Evolutionary conservation across 2,113 vertebrate species (phyloP).

Genomic region (Rhineura floridana): DNA sequence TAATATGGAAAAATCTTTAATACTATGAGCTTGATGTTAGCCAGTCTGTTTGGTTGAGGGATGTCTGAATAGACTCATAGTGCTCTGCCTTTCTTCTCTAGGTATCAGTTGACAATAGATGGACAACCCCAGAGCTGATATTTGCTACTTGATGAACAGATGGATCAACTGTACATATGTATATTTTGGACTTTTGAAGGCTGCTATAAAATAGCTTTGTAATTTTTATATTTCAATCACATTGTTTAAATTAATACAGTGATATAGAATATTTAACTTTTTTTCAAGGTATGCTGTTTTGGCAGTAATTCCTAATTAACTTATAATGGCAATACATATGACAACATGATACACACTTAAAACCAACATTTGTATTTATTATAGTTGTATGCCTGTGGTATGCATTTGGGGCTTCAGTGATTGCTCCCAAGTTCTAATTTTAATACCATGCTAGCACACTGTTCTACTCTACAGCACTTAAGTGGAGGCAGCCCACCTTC

Average conservation of each 20-base stretch:
- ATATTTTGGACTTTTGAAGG: constrained; percentile 51
- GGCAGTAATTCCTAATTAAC: background rate
- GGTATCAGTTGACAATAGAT: constrained; percentile 78
- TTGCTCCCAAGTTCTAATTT: background rate
- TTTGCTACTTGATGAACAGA: background rate
- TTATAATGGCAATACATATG: background rate
- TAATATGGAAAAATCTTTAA: background rate
- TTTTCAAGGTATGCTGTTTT: background rate
- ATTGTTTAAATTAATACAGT: background rate
- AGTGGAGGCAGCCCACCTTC: too few relatives aligned
- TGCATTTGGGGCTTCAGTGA: background rate
- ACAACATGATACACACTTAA: background rate
- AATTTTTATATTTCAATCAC: background rate
- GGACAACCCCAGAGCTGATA: constrained; percentile 70
- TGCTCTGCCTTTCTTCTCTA: constrained; percentile 63
- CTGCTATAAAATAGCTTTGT: background rate
- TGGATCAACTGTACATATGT: constrained; percentile 59
- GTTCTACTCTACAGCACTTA: too few relatives aligned
- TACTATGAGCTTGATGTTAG: background rate
- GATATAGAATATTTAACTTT: background rate
- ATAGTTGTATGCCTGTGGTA: background rate
- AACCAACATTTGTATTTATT: background rate
- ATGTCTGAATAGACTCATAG: background rate
- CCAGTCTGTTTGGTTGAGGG: background rate
- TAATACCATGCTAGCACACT: too few relatives aligned